phyloP scores from a whole-genome alignment of 53 echinoderm and acorn worm species.

The Holothuria leucospilota region DNA sequence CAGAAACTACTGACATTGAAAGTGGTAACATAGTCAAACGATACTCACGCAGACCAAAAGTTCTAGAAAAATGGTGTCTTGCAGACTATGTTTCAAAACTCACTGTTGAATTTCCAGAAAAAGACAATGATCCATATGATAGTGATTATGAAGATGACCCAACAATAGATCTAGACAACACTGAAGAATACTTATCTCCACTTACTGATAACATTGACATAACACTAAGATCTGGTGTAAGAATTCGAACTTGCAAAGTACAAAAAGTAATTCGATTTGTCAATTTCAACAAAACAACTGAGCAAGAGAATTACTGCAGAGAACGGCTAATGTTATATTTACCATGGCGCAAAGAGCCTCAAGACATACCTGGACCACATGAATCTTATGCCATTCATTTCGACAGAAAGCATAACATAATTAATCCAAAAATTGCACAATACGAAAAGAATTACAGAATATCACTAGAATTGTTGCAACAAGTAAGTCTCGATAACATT shows the following conservation, averaged over 20 bases:
- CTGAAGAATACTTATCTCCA: not conserved
- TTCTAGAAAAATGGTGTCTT: slow-evolving; percentile 42
- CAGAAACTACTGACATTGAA: slow-evolving; percentile 42
- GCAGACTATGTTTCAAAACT: slow-evolving; percentile 55
- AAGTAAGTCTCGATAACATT: not conserved
- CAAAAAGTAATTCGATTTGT: slow-evolving; percentile 60
- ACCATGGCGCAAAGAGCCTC: slow-evolving; percentile 22
- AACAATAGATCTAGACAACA: not conserved
- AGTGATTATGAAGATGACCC: slow-evolving; percentile 57
- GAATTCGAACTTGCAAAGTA: slow-evolving; percentile 17
- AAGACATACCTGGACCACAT: not conserved
- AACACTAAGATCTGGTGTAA: slow-evolving; percentile 13
- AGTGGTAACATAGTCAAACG: slow-evolving; percentile 15
- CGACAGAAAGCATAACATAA: not conserved
- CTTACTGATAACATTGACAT: not conserved
- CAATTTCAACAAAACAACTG: slow-evolving; percentile 31
- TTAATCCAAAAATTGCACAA: not conserved
- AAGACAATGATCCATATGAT: slow-evolving; percentile 38
- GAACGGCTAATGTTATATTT: slow-evolving; percentile 36
- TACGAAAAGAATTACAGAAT: too few relatives aligned
- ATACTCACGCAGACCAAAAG: slow-evolving; percentile 26
- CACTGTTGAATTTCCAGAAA: slow-evolving; percentile 29
- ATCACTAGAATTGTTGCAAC: too few relatives aligned
- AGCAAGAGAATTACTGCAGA: slow-evolving; percentile 32
- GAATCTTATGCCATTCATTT: not conserved